Percentiles rank a stretch among this genome's conserved stretches.
Conservation (phyloP, 2,888 invertebrate genomes). For the Autographa pulchrina region DNA sequence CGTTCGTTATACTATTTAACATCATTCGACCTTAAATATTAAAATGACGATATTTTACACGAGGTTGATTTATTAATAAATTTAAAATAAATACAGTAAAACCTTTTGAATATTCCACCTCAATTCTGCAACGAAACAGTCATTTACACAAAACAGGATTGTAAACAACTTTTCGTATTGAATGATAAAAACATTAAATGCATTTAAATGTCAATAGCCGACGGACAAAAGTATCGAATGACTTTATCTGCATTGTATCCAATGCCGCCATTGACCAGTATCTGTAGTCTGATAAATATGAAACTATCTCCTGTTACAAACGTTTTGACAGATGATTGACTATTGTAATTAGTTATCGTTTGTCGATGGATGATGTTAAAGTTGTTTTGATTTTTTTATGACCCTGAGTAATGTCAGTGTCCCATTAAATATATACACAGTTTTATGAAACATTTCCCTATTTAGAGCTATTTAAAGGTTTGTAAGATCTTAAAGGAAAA, state of each 20-base stretch:
- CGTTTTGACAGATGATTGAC: constrained; percentile 46
- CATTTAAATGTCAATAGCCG: constrained; percentile 40
- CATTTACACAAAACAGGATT: not conserved
- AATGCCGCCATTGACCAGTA: constrained; percentile 16
- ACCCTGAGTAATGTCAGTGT: no score
- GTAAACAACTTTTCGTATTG: constrained; percentile 13
- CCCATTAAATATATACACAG: no score
- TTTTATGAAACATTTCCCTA: no score
- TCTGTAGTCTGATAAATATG: constrained; percentile 40
- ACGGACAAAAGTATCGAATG: constrained; percentile 50
- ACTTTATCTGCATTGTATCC: constrained; percentile 47
- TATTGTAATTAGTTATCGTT: constrained; percentile 42
- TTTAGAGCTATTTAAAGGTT: no score
- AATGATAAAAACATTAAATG: constrained; percentile 35
- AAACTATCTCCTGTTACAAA: constrained; percentile 29
- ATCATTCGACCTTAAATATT: no score
- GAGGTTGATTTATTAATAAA: no score
- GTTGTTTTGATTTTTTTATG: not conserved
- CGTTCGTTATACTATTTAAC: no score
- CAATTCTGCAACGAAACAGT: not conserved
- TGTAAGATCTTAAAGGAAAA: no score
- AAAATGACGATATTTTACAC: no score
- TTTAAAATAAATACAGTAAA: no score
- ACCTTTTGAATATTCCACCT: not conserved
- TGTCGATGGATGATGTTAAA: constrained; percentile 4